These are phyloP conservation scores for Tachuris rubrigastra DNA, from an alignment of 2,113 vertebrate genomes.

Conservation along the genomic window DNA sequence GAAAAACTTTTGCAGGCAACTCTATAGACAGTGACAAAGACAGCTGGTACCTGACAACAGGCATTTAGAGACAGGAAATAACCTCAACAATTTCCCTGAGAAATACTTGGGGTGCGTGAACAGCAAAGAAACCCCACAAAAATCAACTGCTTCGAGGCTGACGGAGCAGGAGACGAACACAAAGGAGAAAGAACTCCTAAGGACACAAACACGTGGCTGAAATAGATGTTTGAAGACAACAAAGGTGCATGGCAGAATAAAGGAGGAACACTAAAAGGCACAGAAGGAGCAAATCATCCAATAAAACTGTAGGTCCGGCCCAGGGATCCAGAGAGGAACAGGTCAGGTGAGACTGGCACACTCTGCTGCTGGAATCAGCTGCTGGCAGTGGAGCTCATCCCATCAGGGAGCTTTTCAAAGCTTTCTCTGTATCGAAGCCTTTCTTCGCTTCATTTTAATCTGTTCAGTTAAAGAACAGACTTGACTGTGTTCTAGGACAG, in stretches of 20 bases:
- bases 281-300: fast-evolving
- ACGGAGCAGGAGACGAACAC: background rate
- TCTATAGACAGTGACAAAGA: conserved; percentile 17
- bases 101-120: background rate
- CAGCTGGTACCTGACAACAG: background rate
- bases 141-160: background rate
- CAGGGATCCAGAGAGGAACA: background rate
- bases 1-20: conserved; percentile 20
- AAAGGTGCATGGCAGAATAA: background rate
- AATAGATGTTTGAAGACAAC: background rate
- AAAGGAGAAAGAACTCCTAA: background rate
- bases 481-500: background rate
- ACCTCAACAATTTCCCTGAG: background rate
- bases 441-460: background rate
- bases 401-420: background rate
- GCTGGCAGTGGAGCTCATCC: background rate
- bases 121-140: background rate
- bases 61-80: background rate
- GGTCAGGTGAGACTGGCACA: background rate
- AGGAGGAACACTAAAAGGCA: background rate
- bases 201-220: background rate
- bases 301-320: too few species aligned
- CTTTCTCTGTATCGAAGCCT: background rate
- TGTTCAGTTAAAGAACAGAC: background rate
- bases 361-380: background rate